These are phyloP conservation scores for Coenonympha glycerion DNA, from an alignment of 2,888 invertebrate species.

Conservation along the genomic window DNA sequence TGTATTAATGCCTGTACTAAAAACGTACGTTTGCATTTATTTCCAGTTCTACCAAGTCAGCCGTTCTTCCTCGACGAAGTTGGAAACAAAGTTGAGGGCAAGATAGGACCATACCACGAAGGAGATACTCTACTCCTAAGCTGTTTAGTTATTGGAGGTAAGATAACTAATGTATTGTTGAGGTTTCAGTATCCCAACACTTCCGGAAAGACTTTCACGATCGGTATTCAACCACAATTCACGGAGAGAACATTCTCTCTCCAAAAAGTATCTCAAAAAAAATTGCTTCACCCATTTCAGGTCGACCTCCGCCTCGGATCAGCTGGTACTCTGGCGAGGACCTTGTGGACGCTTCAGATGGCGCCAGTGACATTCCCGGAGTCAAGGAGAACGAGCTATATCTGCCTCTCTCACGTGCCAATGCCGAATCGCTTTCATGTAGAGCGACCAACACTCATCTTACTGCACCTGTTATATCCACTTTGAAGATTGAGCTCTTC, in stretches of 20 bases:
- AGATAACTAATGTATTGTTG: neutral
- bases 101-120: conserved; percentile 75
- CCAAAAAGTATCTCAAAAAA: too few relatives aligned
- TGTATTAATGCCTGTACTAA: too few relatives aligned
- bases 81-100: conserved; percentile 61
- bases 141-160: conserved; percentile 77
- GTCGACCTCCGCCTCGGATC: conserved; percentile 83
- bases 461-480: conserved; percentile 80
- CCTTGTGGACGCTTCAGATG: conserved; percentile 81
- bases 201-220: too few relatives aligned
- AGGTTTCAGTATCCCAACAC: too few relatives aligned
- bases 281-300: conserved; percentile 54
- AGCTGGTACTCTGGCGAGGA: conserved; percentile 87
- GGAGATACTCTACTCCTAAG: conserved; percentile 73
- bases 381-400: conserved; percentile 82
- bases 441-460: conserved; percentile 84
- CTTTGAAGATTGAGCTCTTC: conserved; percentile 82
- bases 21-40: too few relatives aligned
- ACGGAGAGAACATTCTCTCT: too few relatives aligned
- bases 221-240: neutral
- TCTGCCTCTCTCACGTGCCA: conserved; percentile 80
- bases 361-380: conserved; percentile 77
- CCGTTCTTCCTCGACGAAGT: conserved; percentile 71
- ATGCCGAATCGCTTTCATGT: conserved; percentile 82
- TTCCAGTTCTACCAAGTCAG: conserved; percentile 67